phyloP scores from a whole-genome alignment of 2,888 invertebrate species.

The Ennomos quercinarius region DNA sequence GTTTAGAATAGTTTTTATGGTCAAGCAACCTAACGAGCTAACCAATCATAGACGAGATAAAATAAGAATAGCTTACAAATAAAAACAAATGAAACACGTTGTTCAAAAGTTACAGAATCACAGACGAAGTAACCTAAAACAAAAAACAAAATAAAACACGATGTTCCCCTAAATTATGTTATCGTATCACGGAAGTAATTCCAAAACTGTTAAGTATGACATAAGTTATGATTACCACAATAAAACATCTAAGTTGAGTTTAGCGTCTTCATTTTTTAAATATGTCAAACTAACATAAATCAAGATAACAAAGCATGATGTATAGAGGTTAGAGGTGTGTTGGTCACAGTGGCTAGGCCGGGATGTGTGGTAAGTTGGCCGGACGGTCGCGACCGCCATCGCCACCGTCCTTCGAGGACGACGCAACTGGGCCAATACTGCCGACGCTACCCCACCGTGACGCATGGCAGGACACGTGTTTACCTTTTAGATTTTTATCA shows the following conservation, averaged over 20 bases:
- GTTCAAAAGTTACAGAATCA: too few species aligned
- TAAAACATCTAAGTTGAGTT: too few species aligned
- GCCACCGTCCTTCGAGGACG: conserved; percentile 41
- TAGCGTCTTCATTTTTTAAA: too few species aligned
- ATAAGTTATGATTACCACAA: conserved; percentile 32
- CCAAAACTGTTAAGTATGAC: conserved; percentile 29
- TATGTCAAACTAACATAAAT: too few species aligned
- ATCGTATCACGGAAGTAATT: conserved; percentile 7
- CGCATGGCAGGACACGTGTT: conserved; percentile 26
- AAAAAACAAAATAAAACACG: too few species aligned
- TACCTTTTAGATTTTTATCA: background rate
- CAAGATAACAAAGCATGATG: conserved; percentile 14
- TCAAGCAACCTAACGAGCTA: too few species aligned
- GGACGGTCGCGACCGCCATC: conserved; percentile 50
- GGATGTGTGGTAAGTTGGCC: conserved; percentile 66
- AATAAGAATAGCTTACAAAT: too few species aligned
- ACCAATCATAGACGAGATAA: too few species aligned
- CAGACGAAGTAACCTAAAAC: too few species aligned
- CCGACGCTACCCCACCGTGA: conserved; percentile 44
- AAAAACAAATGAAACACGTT: too few species aligned
- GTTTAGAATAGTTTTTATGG: too few species aligned
- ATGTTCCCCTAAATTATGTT: background rate
- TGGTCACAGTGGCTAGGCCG: conserved; percentile 60
- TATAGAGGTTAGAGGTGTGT: conserved; percentile 28
- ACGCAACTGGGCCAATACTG: conserved; percentile 60